phyloP scores from a whole-genome alignment of 2,888 invertebrate genomes.

The Tanypteryx hageni region DNA sequence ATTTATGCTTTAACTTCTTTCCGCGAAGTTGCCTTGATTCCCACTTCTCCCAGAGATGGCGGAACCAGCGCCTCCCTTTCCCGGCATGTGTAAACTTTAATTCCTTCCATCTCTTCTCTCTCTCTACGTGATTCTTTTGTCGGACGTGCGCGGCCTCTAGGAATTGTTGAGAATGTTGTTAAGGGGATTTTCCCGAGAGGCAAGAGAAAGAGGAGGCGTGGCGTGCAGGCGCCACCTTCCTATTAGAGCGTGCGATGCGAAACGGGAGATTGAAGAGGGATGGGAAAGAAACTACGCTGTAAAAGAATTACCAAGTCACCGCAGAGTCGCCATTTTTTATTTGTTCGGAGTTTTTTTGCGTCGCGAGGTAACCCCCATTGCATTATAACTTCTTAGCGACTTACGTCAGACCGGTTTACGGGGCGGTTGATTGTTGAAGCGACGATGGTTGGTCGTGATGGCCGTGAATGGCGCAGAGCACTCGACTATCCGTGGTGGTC shows the following conservation, averaged over 20 bases:
- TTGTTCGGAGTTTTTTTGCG: too few species aligned
- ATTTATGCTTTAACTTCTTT: constrained; percentile 1
- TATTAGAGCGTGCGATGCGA: not conserved
- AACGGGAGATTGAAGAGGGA: not conserved
- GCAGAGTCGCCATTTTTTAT: too few species aligned
- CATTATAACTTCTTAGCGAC: not conserved
- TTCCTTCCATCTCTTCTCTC: constrained; percentile 41
- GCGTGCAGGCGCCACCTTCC: not conserved
- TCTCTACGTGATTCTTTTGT: constrained; percentile 57
- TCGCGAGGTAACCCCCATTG: too few species aligned
- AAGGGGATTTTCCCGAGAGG: not conserved
- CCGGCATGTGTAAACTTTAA: constrained; percentile 54
- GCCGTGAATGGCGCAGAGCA: too few species aligned
- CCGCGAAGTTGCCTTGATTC: constrained; percentile 28
- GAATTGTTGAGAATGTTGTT: constrained; percentile 31
- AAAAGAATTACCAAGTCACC: too few species aligned
- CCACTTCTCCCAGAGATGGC: constrained; percentile 30
- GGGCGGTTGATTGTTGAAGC: not conserved
- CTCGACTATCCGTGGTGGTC: too few species aligned
- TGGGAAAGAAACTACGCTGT: not conserved
- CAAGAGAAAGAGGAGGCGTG: not conserved
- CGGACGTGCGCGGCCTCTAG: constrained; percentile 49
- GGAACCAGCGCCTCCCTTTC: not conserved
- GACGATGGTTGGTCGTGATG: not conserved
- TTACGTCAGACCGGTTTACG: not conserved